Evolutionary conservation across 2,888 invertebrate genomes (phyloP), one percentile per base, ranked within the genome.

Genomic region (Synergus laeviventris): DNA sequence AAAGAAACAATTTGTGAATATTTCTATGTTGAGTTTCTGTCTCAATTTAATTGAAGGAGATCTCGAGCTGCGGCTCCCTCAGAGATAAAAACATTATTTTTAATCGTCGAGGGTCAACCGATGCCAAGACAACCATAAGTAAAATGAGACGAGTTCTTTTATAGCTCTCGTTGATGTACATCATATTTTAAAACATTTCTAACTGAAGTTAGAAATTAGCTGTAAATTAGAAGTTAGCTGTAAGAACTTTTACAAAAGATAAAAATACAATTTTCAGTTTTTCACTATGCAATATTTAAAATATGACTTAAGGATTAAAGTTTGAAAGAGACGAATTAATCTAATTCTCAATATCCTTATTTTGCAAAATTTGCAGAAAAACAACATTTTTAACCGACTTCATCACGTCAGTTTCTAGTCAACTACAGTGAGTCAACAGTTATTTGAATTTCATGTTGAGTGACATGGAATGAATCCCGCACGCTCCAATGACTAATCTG

Each of bases 51-150:
- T 36, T 64, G 74, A 42, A 39, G 38, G 74, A 59, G 74, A 73
- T 76, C 49, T 64, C 76, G 74, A 66, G 73, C 21, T 73, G 74
- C 78, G 64, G 70, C 75, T 77, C 81, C 75, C 81, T 81, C 81
- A 75, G 73, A 75, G 79, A 76, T 70, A 70, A 49, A 70, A 70
- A 70, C 70, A 70, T 70, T 70, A 70, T 49, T 70, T 70, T 70
- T 70, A 70, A 70, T 70, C 70, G n/a, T 70, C 70, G 45, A 70
- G 70, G 70, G 70, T 70, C 70, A 70, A 70, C 49, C 49, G 66
- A 70, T 70, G 66, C 45, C 66, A 45, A 49, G 66, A 70, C 66
- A 70, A 70, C 70, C 70, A 70, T 70, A 49, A 70, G 24, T 49
- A 70, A 70, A 70, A 70, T 49, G 49, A 70, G 70, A 31, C 5